phyloP scores from a whole-genome alignment of 37 sponge, comb jelly and placozoan species.

The Crambe crambe region DNA sequence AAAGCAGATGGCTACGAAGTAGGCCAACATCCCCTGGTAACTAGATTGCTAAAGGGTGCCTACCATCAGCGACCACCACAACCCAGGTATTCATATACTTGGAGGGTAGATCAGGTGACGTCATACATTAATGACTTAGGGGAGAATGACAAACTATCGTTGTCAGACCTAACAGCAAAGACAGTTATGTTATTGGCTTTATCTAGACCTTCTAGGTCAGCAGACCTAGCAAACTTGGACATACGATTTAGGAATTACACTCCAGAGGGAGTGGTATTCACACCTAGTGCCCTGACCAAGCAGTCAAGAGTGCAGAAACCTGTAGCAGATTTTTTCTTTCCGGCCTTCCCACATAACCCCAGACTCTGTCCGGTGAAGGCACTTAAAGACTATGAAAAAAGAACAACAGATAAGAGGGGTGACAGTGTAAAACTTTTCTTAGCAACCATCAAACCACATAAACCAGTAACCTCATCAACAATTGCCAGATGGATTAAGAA shows the following conservation, averaged over 20 bases:
- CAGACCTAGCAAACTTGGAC: slow-evolving; percentile 29
- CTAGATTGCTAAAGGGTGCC: slow-evolving; percentile 6
- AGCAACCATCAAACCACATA: slow-evolving; percentile 20
- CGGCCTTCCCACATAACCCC: not conserved
- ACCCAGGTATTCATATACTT: not conserved
- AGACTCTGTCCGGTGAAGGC: not conserved
- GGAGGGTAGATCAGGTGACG: not conserved
- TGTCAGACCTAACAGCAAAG: slow-evolving; percentile 13
- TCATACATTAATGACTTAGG: slow-evolving; percentile 2
- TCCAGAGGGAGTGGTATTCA: slow-evolving; percentile 6
- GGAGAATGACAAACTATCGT: not conserved
- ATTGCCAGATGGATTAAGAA: not conserved
- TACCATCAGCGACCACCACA: not conserved
- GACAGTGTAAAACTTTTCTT: slow-evolving; percentile 47
- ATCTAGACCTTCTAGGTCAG: slow-evolving; percentile 36
- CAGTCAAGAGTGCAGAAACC: slow-evolving; percentile 7
- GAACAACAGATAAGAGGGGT: no score
- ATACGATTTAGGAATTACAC: not conserved
- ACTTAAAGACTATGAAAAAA: not conserved
- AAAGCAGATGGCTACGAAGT: slow-evolving; percentile 34
- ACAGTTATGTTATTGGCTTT: slow-evolving; percentile 34
- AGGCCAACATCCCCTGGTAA: slow-evolving; percentile 40
- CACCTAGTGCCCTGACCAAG: not conserved
- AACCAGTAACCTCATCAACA: not conserved
- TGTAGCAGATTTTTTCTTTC: slow-evolving; percentile 19